Evolutionary conservation across 2,797 vertebrate genomes (phyloP), one percentile per base, ranked within the genome.

Genomic region (Sitta carolinensis): DNA sequence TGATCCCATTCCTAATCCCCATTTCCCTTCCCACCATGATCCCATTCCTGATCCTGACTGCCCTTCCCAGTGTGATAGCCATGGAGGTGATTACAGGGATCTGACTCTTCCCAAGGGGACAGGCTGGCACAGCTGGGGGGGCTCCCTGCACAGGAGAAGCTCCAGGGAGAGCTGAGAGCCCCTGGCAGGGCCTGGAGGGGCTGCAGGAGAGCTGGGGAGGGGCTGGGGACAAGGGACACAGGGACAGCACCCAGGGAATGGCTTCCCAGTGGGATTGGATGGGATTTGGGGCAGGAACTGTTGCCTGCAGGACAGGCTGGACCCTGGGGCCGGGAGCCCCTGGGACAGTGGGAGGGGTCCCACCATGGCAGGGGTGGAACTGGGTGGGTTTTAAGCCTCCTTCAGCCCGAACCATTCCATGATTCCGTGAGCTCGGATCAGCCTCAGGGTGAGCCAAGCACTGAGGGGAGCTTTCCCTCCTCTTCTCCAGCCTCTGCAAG

Each of bases 21-120:
- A 3, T 3, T 3, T 36, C 0, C 2, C 0, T 14, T 42, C 9
- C 19, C 30, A 43, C 0, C 0, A 16, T 0, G 2, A 42, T 42
- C 14, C 51, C 13, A 27, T 6, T n/a, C 1, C 17, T 8, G 3
- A 3, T 32, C 36, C 30, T 9, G 14, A 2, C 13, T 2, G 3
- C 0, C 5, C 18, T 58, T 18, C 25, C 10, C 40, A 45, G 0
- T 36, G 36, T 36, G 36, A 36, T 36, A 36, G 1, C 3, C 42
- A 2, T 26, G 48, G 57, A 21, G 63, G 5, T 14, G 29, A 9
- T 29, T 20, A 14, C 7, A 69, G 30, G 43, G 43, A 20, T 36
- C 32, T 51, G 36, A 4, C 2, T 50, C 22, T 32, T 21, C 50
- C 32, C 22, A 0, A 27, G 14, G 17, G 10, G 3, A 7, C 10